These are phyloP conservation scores for Clanis bilineata DNA, from an alignment of 2,888 invertebrate species.

Conservation along the genomic window DNA sequence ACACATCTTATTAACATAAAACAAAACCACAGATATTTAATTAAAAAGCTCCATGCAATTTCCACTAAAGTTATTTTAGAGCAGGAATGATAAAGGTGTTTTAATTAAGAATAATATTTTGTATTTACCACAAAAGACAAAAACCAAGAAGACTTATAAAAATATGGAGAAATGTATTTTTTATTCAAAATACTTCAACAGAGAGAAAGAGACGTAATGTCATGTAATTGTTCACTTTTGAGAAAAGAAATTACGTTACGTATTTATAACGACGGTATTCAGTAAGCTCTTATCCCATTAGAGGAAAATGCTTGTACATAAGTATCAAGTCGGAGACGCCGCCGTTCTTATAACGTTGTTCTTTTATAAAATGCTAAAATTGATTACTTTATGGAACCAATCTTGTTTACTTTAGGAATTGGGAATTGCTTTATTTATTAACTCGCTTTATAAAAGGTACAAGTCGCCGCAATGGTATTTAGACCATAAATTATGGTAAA, in stretches of 20 bases:
- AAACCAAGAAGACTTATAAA: no score
- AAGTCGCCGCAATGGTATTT: no score
- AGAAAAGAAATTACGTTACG: neutral
- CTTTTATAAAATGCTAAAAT: conserved; percentile 15
- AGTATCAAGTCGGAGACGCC: conserved; percentile 24
- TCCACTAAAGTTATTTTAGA: no score
- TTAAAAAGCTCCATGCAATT: no score
- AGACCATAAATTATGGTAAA: no score
- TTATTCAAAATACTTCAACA: neutral
- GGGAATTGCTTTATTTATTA: neutral
- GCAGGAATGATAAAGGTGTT: no score
- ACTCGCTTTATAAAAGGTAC: no score
- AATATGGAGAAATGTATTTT: no score
- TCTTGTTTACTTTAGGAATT: neutral
- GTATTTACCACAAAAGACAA: no score
- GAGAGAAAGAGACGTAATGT: neutral
- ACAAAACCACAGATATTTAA: no score
- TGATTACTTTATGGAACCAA: neutral
- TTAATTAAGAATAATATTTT: no score
- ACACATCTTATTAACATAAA: no score
- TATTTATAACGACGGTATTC: conserved; percentile 14
- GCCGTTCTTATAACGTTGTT: conserved; percentile 31
- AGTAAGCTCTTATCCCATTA: conserved; percentile 23
- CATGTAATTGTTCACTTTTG: neutral
- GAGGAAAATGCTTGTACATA: conserved; percentile 18